Conservation (phyloP, 2,888 invertebrate species). For the Eretmocerus hayati region DNA sequence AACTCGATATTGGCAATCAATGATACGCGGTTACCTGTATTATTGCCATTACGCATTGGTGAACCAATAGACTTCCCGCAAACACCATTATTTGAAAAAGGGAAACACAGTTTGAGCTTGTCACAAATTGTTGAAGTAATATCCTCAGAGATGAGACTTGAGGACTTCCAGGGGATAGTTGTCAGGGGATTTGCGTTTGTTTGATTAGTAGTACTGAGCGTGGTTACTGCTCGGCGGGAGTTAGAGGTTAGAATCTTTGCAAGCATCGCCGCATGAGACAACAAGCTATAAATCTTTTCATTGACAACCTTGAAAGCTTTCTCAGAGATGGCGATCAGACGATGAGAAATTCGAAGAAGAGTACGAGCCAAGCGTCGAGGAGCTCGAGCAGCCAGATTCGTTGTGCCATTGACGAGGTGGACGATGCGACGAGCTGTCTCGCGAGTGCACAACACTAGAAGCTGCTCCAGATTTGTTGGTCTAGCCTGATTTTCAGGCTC, state of each 20-base stretch:
- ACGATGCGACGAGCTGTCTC: conserved; percentile 72
- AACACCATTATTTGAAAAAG: no score
- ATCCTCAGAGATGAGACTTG: no score
- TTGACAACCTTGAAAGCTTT: conserved; percentile 57
- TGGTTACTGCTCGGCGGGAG: no score
- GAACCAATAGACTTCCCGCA: not conserved
- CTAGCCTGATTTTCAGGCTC: conserved; percentile 82
- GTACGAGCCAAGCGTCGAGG: conserved; percentile 47
- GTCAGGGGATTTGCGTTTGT: no score
- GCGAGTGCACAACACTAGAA: conserved; percentile 67
- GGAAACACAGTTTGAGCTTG: no score
- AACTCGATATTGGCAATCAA: conserved; percentile 13
- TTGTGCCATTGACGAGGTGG: conserved; percentile 69
- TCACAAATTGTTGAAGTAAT: no score
- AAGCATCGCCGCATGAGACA: no score
- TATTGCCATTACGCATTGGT: not conserved
- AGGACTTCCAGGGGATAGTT: no score
- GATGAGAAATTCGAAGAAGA: conserved; percentile 45
- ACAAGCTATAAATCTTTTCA: conserved; percentile 7
- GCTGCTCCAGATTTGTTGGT: conserved; percentile 69
- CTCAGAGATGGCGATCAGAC: conserved; percentile 56
- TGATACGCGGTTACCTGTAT: conserved; percentile 1
- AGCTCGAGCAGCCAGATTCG: conserved; percentile 52
- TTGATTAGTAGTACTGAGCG: no score
- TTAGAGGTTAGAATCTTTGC: no score